Conservation (phyloP, 2,888 invertebrate genomes). For the Lithophane ornitopus region DNA sequence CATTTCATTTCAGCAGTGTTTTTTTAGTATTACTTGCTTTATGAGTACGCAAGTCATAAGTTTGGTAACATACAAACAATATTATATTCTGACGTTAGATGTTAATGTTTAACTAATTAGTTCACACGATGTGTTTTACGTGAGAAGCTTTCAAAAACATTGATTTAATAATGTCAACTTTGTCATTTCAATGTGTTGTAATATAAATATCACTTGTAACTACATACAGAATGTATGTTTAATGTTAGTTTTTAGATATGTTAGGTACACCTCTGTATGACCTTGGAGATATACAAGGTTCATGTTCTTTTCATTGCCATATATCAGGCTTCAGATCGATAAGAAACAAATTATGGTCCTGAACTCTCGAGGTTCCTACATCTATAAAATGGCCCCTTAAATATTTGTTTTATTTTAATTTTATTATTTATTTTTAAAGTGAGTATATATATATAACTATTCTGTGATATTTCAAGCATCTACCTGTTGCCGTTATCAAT, state of each 20-base stretch:
- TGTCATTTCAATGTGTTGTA: background rate
- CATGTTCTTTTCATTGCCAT: too few relatives aligned
- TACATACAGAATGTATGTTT: background rate
- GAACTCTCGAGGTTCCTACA: too few relatives aligned
- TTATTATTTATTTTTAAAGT: too few relatives aligned
- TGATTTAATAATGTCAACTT: conserved; percentile 10
- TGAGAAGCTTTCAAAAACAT: conserved; percentile 32
- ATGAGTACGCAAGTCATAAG: background rate
- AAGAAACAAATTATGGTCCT: too few relatives aligned
- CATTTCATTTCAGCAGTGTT: too few relatives aligned
- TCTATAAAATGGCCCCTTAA: too few relatives aligned
- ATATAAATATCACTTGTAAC: background rate
- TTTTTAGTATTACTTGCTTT: background rate
- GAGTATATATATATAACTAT: too few relatives aligned
- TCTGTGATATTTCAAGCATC: too few relatives aligned
- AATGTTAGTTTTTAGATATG: background rate
- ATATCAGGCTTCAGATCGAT: too few relatives aligned
- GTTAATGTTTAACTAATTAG: conserved; percentile 29
- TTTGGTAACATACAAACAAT: conserved; percentile 9
- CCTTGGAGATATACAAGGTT: background rate
- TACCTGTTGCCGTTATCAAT: too few relatives aligned
- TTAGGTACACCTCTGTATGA: background rate
- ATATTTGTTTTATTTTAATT: too few relatives aligned
- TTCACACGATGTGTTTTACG: conserved; percentile 31
- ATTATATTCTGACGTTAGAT: conserved; percentile 30